Conservation (phyloP, 2,888 invertebrate species). For the Dromius quadrimaculatus region DNA sequence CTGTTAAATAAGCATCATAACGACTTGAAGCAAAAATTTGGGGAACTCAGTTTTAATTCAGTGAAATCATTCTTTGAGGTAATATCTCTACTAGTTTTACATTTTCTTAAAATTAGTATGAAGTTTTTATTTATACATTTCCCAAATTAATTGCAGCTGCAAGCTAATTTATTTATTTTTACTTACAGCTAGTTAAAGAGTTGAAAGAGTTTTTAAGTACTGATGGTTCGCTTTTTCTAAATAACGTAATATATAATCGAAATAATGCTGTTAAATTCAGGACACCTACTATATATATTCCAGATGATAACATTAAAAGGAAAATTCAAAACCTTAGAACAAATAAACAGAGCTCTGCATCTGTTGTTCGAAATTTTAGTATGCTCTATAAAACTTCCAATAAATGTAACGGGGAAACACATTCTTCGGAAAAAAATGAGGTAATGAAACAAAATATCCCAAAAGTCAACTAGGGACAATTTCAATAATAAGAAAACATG, state of each 20-base stretch:
- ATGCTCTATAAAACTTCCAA: slow-evolving; percentile 67
- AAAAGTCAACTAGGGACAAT: not conserved
- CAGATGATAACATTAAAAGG: slow-evolving; percentile 66
- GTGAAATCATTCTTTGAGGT: slow-evolving; percentile 73
- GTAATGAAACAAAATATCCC: too few species aligned
- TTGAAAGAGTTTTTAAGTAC: slow-evolving; percentile 23
- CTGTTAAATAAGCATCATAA: slow-evolving; percentile 72
- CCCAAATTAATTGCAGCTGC: too few species aligned
- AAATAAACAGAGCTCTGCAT: slow-evolving; percentile 65
- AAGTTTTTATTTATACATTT: too few species aligned
- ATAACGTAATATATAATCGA: not conserved
- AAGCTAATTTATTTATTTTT: too few species aligned
- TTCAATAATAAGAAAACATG: not conserved
- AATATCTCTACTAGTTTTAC: too few species aligned
- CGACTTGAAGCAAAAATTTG: slow-evolving; percentile 73
- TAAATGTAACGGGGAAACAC: not conserved
- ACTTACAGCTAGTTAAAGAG: slow-evolving; percentile 28
- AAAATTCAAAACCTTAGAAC: slow-evolving; percentile 65
- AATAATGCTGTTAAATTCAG: slow-evolving; percentile 67
- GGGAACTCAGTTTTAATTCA: slow-evolving; percentile 69
- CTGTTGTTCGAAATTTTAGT: slow-evolving; percentile 68
- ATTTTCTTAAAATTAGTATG: too few species aligned
- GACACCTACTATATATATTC: slow-evolving; percentile 61
- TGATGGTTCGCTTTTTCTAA: slow-evolving; percentile 6
- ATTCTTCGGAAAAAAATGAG: slow-evolving; percentile 6